Percentiles rank a stretch among this genome's conserved stretches.
Evolutionary conservation across 2,888 invertebrate species (phyloP).

Genomic region (Volucella inflata): DNA sequence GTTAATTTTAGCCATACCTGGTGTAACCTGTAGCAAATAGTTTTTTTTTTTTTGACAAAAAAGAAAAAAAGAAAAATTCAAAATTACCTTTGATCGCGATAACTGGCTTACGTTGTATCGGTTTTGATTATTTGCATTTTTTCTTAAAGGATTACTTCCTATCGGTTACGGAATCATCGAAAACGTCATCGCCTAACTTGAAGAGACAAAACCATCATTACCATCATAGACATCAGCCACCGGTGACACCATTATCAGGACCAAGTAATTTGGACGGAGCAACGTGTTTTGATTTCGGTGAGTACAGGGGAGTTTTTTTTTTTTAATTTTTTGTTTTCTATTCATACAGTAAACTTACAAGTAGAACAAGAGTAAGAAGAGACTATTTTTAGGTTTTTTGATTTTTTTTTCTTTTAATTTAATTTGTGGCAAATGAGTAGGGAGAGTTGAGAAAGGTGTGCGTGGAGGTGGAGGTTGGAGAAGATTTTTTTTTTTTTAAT

Average conservation of each 20-base stretch:
- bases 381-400: slow-evolving; percentile 58
- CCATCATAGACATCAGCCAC: slow-evolving; percentile 68
- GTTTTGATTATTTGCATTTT: slow-evolving; percentile 22
- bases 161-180: slow-evolving; percentile 72
- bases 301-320: slow-evolving; percentile 43
- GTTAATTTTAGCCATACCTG: slow-evolving; percentile 38
- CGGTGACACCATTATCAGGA: slow-evolving; percentile 69
- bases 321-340: not conserved
- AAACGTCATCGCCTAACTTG: slow-evolving; percentile 50
- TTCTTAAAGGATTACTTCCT: slow-evolving; percentile 67
- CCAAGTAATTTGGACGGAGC: slow-evolving; percentile 69
- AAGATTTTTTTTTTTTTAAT: slow-evolving; percentile 10
- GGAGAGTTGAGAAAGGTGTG: slow-evolving; percentile 23
- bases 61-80: not conserved
- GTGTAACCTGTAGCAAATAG: slow-evolving; percentile 20
- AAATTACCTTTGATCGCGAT: not conserved
- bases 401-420: slow-evolving; percentile 10
- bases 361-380: slow-evolving; percentile 46
- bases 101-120: not conserved
- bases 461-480: not conserved
- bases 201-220: slow-evolving; percentile 70
- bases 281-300: slow-evolving; percentile 78
- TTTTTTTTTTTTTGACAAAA: not conserved
- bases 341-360: slow-evolving; percentile 40
- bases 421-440: slow-evolving; percentile 7